Conservation (phyloP, 2,888 invertebrate species). For the Cataglyphis livida region DNA sequence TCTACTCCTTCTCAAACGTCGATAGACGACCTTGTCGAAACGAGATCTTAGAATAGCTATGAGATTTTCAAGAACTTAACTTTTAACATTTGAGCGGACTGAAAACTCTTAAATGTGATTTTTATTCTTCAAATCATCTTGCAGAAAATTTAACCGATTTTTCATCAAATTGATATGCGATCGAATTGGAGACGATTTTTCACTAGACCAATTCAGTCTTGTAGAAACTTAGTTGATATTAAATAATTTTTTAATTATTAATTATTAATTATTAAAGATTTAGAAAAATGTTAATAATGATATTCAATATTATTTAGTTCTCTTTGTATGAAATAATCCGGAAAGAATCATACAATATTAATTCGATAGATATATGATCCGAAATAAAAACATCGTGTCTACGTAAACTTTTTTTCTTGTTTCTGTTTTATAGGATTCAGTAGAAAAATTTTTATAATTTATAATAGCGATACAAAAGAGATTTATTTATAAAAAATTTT, state of each 20-base stretch:
- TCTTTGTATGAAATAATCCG: not conserved
- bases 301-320: not conserved
- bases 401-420: not conserved
- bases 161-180: not conserved
- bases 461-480: not conserved
- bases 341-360: not conserved
- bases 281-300: not conserved
- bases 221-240: not conserved
- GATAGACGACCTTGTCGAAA: not conserved
- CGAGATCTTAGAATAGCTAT: not conserved
- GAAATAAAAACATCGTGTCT: not conserved
- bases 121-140: not conserved
- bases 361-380: not conserved
- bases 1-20: not conserved
- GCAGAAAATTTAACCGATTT: slow-evolving; percentile 4
- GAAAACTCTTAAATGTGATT: not conserved
- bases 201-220: not conserved
- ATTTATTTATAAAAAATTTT: not conserved
- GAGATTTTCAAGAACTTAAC: not conserved
- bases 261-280: not conserved
- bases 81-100: not conserved
- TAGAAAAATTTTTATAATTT: not conserved
- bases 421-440: not conserved
- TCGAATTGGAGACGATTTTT: not conserved
- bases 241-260: not conserved